Base-by-base conservation (phyloP, 2,888 invertebrate genomes). In the Lobophora halterata region DNA sequence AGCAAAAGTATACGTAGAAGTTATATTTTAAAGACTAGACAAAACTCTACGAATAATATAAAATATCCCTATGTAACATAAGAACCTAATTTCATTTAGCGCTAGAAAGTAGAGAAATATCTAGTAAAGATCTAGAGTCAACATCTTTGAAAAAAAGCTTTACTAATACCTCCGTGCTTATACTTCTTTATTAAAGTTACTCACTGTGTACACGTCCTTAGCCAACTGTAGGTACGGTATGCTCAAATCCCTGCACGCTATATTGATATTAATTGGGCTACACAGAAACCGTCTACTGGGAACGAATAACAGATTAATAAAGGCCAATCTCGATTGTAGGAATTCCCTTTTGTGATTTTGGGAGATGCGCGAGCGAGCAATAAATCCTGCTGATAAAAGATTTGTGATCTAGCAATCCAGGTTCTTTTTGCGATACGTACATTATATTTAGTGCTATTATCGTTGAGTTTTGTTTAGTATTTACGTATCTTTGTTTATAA, bases 181-280 rank as follows among this genome's bases (percentile, higher is more conserved):
- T n/a, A n/a, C n/a, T n/a, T n/a, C n/a, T n/a, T n/a, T n/a, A n/a
- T n/a, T n/a, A n/a, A n/a, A n/a, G n/a, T n/a, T n/a, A n/a, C n/a
- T n/a, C n/a, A n/a, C n/a, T n/a, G n/a, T n/a, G n/a, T n/a, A n/a
- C n/a, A n/a, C n/a, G n/a, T n/a, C n/a, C n/a, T n/a, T 42, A 48
- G 44, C 49, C 52, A 55, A 47, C 41, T 54, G 58, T 49, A n/a
- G n/a, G n/a, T n/a, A 55, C 37, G 60, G 61, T 54, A 63, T 61
- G 58, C 54, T 61, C 58, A 60, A 64, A 69, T 71, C 71, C 61
- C 57, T 52, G 55, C 60, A 41, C 58, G 58, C 53, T 66, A 66
- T 71, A 78, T 73, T 78, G 74, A 76, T 79, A 79, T 75, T 79
- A 82, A 78, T 79, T 77, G 72, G 67, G 64, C 58, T 65, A 69